phyloP scores from a whole-genome alignment of 35 echinoderm and acorn worm genomes.

The Acanthaster planci region DNA sequence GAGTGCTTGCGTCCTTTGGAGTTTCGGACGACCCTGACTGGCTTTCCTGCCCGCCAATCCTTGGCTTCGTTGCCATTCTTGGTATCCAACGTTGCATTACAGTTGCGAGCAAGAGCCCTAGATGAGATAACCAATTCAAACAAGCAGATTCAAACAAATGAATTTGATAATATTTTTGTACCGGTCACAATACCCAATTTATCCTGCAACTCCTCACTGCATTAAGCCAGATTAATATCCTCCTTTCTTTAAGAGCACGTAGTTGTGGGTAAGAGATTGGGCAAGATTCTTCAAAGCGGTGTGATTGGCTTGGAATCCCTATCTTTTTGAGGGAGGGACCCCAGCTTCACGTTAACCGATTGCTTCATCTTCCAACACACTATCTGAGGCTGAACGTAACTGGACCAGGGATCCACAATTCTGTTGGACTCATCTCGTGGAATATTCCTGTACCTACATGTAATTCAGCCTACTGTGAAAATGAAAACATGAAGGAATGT shows the following conservation, averaged over 20 bases:
- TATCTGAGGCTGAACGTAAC: not conserved
- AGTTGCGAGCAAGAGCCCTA: constrained; percentile 92
- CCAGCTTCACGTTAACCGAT: too few relatives aligned
- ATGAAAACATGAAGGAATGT: not conserved
- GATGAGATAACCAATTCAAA: not conserved
- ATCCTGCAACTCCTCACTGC: too few relatives aligned
- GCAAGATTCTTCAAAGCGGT: too few relatives aligned
- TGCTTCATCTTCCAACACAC: too few relatives aligned
- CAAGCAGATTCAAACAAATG: not conserved
- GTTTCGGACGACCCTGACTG: constrained; percentile 86
- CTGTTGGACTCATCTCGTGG: not conserved
- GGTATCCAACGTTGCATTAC: constrained; percentile 72
- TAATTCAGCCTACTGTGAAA: too few relatives aligned
- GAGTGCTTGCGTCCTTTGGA: constrained; percentile 96
- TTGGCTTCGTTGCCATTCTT: constrained; percentile 86
- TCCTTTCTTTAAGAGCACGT: too few relatives aligned
- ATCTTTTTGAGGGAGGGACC: too few relatives aligned
- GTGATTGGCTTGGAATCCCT: too few relatives aligned
- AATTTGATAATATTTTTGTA: not conserved
- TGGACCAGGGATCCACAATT: not conserved
- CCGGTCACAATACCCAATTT: too few relatives aligned
- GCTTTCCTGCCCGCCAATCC: constrained; percentile 89
- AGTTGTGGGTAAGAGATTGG: too few relatives aligned
- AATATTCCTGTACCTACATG: not conserved
- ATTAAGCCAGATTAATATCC: too few relatives aligned